phyloP scores from a whole-genome alignment of 2,888 invertebrate species.

The Tenthredo mesomela region DNA sequence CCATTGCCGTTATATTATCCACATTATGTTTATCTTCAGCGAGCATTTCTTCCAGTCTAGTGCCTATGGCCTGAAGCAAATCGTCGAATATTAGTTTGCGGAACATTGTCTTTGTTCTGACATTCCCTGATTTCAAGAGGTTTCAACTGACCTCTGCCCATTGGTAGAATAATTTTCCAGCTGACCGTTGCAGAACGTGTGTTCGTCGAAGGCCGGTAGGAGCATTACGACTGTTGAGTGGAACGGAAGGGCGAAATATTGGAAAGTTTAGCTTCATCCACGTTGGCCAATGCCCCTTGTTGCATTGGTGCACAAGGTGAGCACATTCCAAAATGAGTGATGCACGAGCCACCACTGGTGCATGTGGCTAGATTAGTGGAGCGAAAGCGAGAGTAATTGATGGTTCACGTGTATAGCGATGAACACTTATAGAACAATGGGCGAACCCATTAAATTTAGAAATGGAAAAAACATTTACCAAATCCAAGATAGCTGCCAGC shows the following conservation, averaged over 20 bases:
- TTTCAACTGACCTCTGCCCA: constrained; percentile 90
- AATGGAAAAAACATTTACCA: constrained; percentile 83
- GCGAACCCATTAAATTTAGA: background rate
- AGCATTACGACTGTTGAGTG: constrained; percentile 78
- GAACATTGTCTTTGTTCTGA: background rate
- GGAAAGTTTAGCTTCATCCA: constrained; percentile 96
- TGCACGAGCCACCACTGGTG: constrained; percentile 96
- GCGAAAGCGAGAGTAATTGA: constrained; percentile 34
- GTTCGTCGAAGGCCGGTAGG: constrained; percentile 83
- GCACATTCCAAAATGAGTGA: constrained; percentile 96
- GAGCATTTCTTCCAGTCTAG: constrained; percentile 94
- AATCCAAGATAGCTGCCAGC: constrained; percentile 94
- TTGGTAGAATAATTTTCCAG: constrained; percentile 98
- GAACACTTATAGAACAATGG: too few relatives aligned
- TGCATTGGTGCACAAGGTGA: constrained; percentile 98
- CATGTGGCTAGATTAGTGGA: constrained; percentile 86
- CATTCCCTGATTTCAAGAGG: background rate
- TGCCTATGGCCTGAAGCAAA: constrained; percentile 85
- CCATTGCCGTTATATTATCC: constrained; percentile 83
- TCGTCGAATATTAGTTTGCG: constrained; percentile 65
- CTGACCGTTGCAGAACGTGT: constrained; percentile 90
- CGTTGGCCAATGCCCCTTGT: constrained; percentile 98
- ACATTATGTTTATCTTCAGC: constrained; percentile 88
- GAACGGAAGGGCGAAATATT: constrained; percentile 86
- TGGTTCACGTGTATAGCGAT: background rate